A percentile compares a stretch with the other conserved stretches of the same genome.
Evolutionary conservation across 2,888 invertebrate species (phyloP).

Genomic region (Himalopsyche japonica): DNA sequence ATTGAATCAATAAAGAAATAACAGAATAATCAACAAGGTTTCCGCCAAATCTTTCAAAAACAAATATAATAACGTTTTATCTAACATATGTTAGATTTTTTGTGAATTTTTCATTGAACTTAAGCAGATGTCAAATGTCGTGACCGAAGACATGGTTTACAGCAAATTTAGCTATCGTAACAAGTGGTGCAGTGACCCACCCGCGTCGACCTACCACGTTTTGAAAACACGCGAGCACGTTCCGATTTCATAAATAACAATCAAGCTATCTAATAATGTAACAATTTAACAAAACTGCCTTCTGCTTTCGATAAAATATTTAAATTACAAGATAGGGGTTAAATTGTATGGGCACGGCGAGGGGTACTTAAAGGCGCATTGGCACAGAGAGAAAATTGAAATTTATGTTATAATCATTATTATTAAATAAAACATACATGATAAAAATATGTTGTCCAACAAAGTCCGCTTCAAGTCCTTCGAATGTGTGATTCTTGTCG

Average conservation of each 20-base stretch:
- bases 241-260: slow-evolving; percentile 17
- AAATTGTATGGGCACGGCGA: background rate
- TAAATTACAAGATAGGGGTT: slow-evolving; percentile 15
- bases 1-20: too few relatives aligned
- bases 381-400: background rate
- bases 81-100: background rate
- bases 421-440: too few relatives aligned
- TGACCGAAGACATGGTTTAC: background rate
- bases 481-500: too few relatives aligned
- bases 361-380: background rate
- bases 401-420: too few relatives aligned
- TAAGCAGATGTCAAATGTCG: slow-evolving; percentile 26
- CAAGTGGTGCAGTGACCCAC: slow-evolving; percentile 4
- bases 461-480: too few relatives aligned
- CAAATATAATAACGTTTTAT: too few relatives aligned
- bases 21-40: too few relatives aligned
- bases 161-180: background rate
- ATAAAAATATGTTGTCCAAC: too few relatives aligned
- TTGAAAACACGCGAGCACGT: slow-evolving; percentile 12
- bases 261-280: slow-evolving; percentile 20
- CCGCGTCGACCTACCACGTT: background rate
- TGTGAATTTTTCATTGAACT: background rate
- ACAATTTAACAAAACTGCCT: slow-evolving; percentile 14
- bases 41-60: too few relatives aligned
- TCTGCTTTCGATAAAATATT: slow-evolving; percentile 17